Conservation (phyloP, 2,888 invertebrate genomes). For the Drosophila acutilabella region DNA sequence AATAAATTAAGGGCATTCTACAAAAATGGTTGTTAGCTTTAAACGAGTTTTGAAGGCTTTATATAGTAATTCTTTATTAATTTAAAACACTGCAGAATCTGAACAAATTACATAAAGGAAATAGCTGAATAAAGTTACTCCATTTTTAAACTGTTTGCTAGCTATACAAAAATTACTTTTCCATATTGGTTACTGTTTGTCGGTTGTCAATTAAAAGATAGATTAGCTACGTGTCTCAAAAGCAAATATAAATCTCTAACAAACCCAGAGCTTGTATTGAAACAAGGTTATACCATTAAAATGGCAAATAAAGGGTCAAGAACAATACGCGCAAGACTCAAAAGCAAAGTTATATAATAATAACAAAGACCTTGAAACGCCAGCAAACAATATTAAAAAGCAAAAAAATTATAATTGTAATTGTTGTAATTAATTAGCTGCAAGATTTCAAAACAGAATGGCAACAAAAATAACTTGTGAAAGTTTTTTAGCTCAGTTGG, state of each 20-base stretch:
- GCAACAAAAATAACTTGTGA: conserved; percentile 42
- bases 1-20: too few species aligned
- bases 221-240: conserved; percentile 1
- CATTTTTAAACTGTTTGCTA: not conserved
- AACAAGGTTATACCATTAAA: conserved; percentile 31
- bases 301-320: conserved; percentile 40
- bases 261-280: conserved; percentile 3
- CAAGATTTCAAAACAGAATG: conserved; percentile 24
- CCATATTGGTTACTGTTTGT: not conserved
- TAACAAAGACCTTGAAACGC: conserved; percentile 62
- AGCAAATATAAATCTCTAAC: conserved; percentile 3
- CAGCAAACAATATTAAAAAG: conserved; percentile 46
- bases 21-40: too few species aligned
- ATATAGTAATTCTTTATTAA: too few species aligned
- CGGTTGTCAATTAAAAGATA: too few species aligned
- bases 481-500: conserved; percentile 34
- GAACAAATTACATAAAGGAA: too few species aligned
- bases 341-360: conserved; percentile 28
- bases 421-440: conserved; percentile 50
- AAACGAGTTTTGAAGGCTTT: too few species aligned
- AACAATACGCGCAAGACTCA: conserved; percentile 44
- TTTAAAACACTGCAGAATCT: too few species aligned
- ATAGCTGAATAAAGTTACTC: too few species aligned
- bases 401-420: conserved; percentile 34
- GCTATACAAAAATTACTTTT: not conserved